Conservation (phyloP, 1,140 invertebrate genomes). For the Panagrolaimus sp. region DNA sequence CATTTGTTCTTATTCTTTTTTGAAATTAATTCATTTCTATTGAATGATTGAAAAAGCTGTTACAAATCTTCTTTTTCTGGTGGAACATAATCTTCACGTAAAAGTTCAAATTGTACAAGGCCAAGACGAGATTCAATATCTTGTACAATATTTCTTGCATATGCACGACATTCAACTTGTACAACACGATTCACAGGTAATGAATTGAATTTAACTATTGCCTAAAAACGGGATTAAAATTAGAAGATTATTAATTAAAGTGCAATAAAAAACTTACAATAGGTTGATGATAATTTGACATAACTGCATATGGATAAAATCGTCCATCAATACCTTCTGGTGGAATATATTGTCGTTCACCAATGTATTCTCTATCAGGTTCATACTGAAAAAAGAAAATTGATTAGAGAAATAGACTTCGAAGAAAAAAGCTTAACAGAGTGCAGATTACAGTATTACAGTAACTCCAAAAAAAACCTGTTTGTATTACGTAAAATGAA, state of each 20-base stretch:
- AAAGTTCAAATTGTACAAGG: conserved; percentile 47
- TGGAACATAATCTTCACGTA: conserved; percentile 16
- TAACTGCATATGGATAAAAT: conserved; percentile 53
- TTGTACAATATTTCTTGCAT: conserved; percentile 52
- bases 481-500: too few relatives aligned
- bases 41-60: too few relatives aligned
- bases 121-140: conserved; percentile 47
- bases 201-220: conserved; percentile 54
- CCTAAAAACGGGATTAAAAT: conserved; percentile 32
- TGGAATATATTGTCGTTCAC: conserved; percentile 50
- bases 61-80: not conserved
- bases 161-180: conserved; percentile 53
- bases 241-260: conserved; percentile 1
- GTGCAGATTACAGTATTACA: too few relatives aligned
- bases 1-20: too few relatives aligned
- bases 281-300: conserved; percentile 56
- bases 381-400: conserved; percentile 36
- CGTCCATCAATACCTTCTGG: conserved; percentile 47
- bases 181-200: conserved; percentile 56
- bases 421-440: too few relatives aligned
- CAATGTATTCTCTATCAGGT: conserved; percentile 46
- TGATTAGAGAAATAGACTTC: too few relatives aligned
- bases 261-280: conserved; percentile 48
- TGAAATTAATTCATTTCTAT: conserved; percentile 6
- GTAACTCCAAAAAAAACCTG: too few relatives aligned